A percentile compares a stretch with the other conserved stretches of the same genome.
Evolutionary conservation across 2,888 invertebrate genomes (phyloP).

Genomic region (Ellobium chinense): DNA sequence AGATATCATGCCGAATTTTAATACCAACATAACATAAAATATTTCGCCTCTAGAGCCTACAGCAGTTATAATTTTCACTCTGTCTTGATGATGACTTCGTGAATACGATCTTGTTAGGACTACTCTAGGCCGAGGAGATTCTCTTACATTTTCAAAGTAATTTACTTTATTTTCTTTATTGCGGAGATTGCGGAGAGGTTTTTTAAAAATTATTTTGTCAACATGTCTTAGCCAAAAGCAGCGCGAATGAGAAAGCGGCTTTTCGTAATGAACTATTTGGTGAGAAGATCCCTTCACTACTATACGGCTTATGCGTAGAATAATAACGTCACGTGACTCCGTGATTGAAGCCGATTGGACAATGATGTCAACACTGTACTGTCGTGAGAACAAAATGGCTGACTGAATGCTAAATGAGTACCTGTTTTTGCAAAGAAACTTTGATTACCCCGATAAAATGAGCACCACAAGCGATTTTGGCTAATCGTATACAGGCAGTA

Average conservation of each 20-base stretch:
- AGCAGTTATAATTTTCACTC: too few species aligned
- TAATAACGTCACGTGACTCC: constrained; percentile 51
- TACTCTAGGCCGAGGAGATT: too few species aligned
- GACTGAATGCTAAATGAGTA: constrained; percentile 21
- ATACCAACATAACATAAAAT: too few species aligned
- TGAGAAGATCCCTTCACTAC: constrained; percentile 12
- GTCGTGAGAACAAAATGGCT: constrained; percentile 51
- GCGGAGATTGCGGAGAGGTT: too few species aligned
- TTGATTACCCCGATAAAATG: constrained; percentile 2
- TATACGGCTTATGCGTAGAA: constrained; percentile 22
- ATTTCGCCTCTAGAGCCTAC: too few species aligned
- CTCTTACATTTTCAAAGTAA: too few species aligned
- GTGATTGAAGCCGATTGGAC: constrained; percentile 47
- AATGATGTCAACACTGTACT: constrained; percentile 54
- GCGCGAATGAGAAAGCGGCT: constrained; percentile 2
- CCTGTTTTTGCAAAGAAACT: constrained; percentile 6
- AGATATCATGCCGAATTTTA: too few species aligned
- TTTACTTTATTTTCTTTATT: too few species aligned
- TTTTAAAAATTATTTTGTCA: too few species aligned
- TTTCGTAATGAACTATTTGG: background rate
- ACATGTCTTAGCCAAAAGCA: background rate
- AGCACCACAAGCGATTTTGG: constrained; percentile 32
- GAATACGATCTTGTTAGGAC: too few species aligned
- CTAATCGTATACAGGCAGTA: constrained; percentile 33
- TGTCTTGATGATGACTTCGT: too few species aligned